Evolutionary conservation across 1,140 invertebrate genomes (phyloP), one percentile per base, ranked within the genome.

Genomic region (Eumaeus atala): DNA sequence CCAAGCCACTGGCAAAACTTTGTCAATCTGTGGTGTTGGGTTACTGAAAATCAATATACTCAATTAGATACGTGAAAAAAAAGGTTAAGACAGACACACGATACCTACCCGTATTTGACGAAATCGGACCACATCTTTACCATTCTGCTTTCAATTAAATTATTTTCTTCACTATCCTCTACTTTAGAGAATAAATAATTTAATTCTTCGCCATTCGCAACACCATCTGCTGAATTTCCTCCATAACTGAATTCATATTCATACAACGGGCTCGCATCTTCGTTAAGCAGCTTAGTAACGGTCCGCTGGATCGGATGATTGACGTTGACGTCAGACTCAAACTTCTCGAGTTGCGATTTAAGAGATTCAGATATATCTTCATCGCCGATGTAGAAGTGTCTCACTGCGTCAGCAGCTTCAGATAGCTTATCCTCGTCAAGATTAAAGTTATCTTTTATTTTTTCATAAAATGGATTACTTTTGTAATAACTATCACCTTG

Each of bases 331-430:
- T 87, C 84, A 8, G 77, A 74, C 51, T 79, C 72, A 48, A 84
- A 87, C 18, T 66, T 55, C 59, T 70, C 64, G 12, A 84, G 62
- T 47, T 72, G 57, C 4, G 60, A 48, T 28, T 54, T 48, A 5
- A 77, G 57, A 17, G 64, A 56, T 51, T 56, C 53, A 10, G 77
- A 74, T 51, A 84, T 48, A 4, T 70, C 34, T 12, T 70, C 60
- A 54, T 87, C 80, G 9, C 81, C 84, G 2, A 87, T 75, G 33
- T 84, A 87, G 59, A 81, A 84, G 18, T 73, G 67, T 48, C 66
- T 73, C 1, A 84, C 67, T 50, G 66, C 65, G 12, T 58, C 62
- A 6, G 77, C 66, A 10, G 70, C 74, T 35, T 70, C 57, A 36
- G 48, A 35, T 53, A 77, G 51, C 34, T 67, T 58, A 38, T 67